phyloP scores from a whole-genome alignment of 2,113 vertebrate species.

The Chloebia gouldiae region DNA sequence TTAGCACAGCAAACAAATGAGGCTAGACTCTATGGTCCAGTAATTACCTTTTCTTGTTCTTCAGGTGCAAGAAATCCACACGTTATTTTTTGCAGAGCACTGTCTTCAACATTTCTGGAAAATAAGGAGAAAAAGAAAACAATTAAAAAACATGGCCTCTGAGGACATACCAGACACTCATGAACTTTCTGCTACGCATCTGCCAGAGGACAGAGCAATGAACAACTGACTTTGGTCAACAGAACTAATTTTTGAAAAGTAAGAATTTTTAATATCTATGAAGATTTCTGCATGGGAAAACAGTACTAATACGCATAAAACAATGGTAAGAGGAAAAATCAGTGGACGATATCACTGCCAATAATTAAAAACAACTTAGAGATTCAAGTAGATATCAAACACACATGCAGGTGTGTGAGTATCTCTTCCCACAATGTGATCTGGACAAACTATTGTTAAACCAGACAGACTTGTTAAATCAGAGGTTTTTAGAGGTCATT shows the following conservation, averaged over 20 bases:
- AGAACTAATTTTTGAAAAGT: not conserved
- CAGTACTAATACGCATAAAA: not conserved
- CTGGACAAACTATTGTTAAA: not conserved
- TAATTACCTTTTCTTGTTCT: slow-evolving; percentile 75
- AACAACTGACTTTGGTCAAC: not conserved
- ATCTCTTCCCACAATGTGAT: not conserved
- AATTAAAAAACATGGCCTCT: not conserved
- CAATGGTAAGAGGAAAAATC: not conserved
- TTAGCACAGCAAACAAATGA: slow-evolving; percentile 16
- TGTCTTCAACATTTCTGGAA: slow-evolving; percentile 72
- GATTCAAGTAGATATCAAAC: not conserved
- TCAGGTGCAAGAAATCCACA: slow-evolving; percentile 70
- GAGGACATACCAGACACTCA: not conserved
- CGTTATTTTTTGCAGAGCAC: slow-evolving; percentile 31
- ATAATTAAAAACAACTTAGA: not conserved
- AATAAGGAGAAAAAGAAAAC: not conserved
- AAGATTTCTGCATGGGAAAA: not conserved
- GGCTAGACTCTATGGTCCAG: not conserved
- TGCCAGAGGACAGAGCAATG: not conserved
- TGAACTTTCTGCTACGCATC: not conserved
- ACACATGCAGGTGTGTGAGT: fast-evolving
- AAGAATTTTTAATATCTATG: not conserved
- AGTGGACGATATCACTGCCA: not conserved
- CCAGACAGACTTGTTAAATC: not conserved
- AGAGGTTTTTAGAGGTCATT: not conserved